Evolutionary conservation across 2,797 vertebrate species (phyloP), one percentile per base, ranked within the genome.

Genomic region (Diglossa cyanea): DNA sequence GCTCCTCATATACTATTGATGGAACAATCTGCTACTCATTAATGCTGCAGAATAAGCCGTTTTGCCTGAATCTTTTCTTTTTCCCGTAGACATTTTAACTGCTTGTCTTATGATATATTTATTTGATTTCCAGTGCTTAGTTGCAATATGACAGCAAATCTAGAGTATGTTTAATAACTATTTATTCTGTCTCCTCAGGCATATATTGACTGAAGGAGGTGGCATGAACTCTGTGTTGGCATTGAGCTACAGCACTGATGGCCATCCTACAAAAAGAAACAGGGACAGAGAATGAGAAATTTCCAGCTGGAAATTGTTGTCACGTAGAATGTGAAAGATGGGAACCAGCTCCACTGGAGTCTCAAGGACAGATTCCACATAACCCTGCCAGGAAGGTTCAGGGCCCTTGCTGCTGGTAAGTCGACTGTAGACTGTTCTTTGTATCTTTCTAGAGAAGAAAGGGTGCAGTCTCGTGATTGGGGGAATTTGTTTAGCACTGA

Each of bases 81-180:
- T 94, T 92, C 75, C 54, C 6, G 16, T 67, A 92, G 88, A 86
- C 37, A 42, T 95, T 89, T 96, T 90, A 95, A 86, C 77, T 91
- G 87, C 82, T 96, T 60, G 0, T 91, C 95, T 86, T 78, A 82
- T 87, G 74, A 95, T 86, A 58, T 77, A 93, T 95, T 95, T 95
- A 92, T 96, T 95, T 96, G 82, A 89, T 95, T 95, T 96, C 62
- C 77, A 58, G 61, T 68, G 78, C 93, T 86, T 93, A 58, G 95
- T 95, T 96, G 92, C 71, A 88, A 93, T 80, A 82, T 90, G 92
- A 93, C 84, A 97, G 93, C 93, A 93, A 90, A 90, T 86, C 65
- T 75, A 91, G 70, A 71, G 30, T 50, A 79, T 40, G 35, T 92
- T 94, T 95, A 72, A 76, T 90, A 94, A 95, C 78, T 90, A 42